phyloP scores from a whole-genome alignment of 2,888 invertebrate species.

The Drosophila subquinaria region DNA sequence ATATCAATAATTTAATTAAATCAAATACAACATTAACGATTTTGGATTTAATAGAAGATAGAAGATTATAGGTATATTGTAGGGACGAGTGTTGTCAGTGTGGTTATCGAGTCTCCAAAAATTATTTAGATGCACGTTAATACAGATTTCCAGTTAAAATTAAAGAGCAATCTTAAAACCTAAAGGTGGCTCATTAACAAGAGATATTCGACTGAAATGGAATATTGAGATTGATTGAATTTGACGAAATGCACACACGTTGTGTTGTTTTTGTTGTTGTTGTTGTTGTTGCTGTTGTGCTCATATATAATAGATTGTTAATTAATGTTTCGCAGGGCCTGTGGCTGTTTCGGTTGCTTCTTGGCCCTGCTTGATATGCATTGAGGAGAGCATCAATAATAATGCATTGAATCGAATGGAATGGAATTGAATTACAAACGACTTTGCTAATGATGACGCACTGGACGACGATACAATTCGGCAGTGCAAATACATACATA shows the following conservation, averaged over 20 bases:
- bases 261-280: neutral
- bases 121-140: no score
- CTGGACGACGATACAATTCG: slow-evolving; percentile 9
- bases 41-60: no score
- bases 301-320: slow-evolving; percentile 25
- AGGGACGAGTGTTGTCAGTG: no score
- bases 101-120: no score
- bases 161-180: neutral
- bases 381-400: slow-evolving; percentile 13
- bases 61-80: no score
- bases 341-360: neutral
- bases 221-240: slow-evolving; percentile 5
- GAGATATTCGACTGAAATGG: neutral
- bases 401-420: slow-evolving; percentile 33
- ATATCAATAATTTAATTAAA: no score
- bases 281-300: neutral
- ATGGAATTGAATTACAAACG: slow-evolving; percentile 23
- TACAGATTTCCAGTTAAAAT: neutral
- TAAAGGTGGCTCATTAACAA: neutral
- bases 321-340: slow-evolving; percentile 17
- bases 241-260: neutral
- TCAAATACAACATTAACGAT: no score
- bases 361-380: neutral
- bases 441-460: slow-evolving; percentile 43
- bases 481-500: slow-evolving; percentile 1